Evolutionary conservation across 2,888 invertebrate species (phyloP), one percentile per base, ranked within the genome.

Genomic region (Microchrysa polita): DNA sequence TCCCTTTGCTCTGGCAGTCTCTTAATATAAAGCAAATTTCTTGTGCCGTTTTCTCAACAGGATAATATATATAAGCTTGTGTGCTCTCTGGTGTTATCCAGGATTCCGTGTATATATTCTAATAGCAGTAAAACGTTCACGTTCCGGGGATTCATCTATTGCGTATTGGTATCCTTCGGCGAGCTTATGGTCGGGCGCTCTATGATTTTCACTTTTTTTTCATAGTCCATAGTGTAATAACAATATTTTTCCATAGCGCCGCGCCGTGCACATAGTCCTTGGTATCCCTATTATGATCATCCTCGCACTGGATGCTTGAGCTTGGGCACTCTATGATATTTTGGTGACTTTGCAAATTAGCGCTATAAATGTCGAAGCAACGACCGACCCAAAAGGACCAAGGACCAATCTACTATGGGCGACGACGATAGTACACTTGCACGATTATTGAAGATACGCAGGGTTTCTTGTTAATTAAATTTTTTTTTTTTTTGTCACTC

Each of bases 281-380:
- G 2, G 48, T 48, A 48, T 48, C 52, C 61, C 14, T 53, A 20
- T 48, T 52, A 48, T 71, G 55, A 14, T 55, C 18, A 18, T 48
- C 48, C 5, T 48, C 48, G 12, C 16, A 48, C 48, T 48, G 2
- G 10, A n/a, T 12, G 48, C 27, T 34, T 2, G 12, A n/a, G 48
- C 48, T 12, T n/a, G 16, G n/a, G 48, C 48, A 34, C 16, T 53
- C 53, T 67, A 16, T 34, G 27, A 34, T 34, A 34, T 75, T 75
- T 65, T 73, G 61, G 74, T 73, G 73, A 75, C 73, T 75, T 67
- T 73, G 69, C 69, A 75, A 75, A 75, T 75, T 75, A 75, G 69
- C 73, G 69, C 67, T 61, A 75, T 75, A 73, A 73, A 75, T 73
- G 74, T 52, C 4, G 22, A 48, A 44, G 27, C 61, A 53, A 59